Base-by-base conservation (phyloP, 2,113 vertebrate genomes). In the Mus spicilegus region DNA sequence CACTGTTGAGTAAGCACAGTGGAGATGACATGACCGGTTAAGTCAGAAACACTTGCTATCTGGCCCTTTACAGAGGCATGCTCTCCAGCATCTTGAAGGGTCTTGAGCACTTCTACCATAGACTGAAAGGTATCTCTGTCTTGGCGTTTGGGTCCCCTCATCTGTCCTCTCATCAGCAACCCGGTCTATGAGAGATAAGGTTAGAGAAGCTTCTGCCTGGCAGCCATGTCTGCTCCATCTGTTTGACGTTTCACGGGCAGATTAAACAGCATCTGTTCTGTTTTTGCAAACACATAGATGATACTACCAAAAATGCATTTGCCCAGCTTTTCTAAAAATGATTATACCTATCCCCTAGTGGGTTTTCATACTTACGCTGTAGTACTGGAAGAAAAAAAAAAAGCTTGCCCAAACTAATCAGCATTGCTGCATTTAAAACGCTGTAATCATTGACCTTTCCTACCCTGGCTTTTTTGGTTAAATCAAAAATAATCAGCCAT, bases 211-310 rank as follows among this genome's bases (percentile, higher is more conserved):
- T 92, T 93, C 63, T 13, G 78, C 51, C 92, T 67, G 81, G 95
- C 94, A 96, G 85, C 81, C 88, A 58, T 8, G 30, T 75, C 92
- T 84, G 28, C 81, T 80, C 93, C 93, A 93, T 97, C 97, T 98
- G 97, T 65, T 89, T 94, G 65, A 49, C 46, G 77, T 73, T 95
- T 94, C 90, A 73, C 3, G 73, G 49, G 65, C 87, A 97, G 96
- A 97, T 97, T 92, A 93, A 94, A 97, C 89, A 97, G 90, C 96
- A 96, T 96, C 91, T 97, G 97, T 75, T 86, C 17, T 3, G 26
- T 94, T 95, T 96, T 33, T 2, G 89, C 88, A 94, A 85, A 85
- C 72, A 85, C 77, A 81, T 2, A 92, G 70, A 95, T 56, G 54
- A 91, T 39, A 87, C 65, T 78, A 87, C 16, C 24, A n/a, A 96